Evolutionary conservation across 2,888 invertebrate species (phyloP).

Genomic region (Petrolisthes cinctipes): DNA sequence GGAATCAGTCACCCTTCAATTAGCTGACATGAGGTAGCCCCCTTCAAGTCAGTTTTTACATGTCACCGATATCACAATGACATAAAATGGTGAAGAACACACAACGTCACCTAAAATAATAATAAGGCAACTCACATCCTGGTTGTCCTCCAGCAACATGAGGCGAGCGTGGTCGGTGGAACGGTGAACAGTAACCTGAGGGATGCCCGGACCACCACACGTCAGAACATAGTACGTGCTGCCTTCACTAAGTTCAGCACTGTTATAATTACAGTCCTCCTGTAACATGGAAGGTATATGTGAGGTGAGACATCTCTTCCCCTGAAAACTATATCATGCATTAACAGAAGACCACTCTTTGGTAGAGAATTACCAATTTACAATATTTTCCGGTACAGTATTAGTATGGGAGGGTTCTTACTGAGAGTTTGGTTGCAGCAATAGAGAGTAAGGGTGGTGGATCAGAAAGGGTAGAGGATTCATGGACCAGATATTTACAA

Average conservation of each 20-base stretch:
- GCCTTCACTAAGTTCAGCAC: conserved; percentile 78
- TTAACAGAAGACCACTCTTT: no score
- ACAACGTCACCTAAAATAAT: not conserved
- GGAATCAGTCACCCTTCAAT: not conserved
- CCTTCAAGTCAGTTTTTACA: no score
- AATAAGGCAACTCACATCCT: conserved; percentile 43
- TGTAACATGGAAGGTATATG: not conserved
- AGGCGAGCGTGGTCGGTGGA: conserved; percentile 58
- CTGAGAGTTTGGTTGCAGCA: no score
- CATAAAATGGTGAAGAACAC: not conserved
- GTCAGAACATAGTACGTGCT: conserved; percentile 80
- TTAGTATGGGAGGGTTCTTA: no score
- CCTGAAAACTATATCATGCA: no score
- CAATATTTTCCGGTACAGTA: no score
- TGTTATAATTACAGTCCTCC: conserved; percentile 77
- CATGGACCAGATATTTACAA: no score
- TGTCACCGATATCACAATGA: not conserved
- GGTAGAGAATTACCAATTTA: no score
- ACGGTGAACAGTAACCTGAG: conserved; percentile 65
- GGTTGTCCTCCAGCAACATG: conserved; percentile 66
- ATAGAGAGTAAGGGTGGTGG: no score
- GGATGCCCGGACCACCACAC: conserved; percentile 82
- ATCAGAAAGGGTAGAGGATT: no score
- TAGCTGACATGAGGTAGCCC: not conserved
- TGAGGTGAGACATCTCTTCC: no score